phyloP scores from a whole-genome alignment of 1,140 invertebrate species.

The Meloidogyne hapla region DNA sequence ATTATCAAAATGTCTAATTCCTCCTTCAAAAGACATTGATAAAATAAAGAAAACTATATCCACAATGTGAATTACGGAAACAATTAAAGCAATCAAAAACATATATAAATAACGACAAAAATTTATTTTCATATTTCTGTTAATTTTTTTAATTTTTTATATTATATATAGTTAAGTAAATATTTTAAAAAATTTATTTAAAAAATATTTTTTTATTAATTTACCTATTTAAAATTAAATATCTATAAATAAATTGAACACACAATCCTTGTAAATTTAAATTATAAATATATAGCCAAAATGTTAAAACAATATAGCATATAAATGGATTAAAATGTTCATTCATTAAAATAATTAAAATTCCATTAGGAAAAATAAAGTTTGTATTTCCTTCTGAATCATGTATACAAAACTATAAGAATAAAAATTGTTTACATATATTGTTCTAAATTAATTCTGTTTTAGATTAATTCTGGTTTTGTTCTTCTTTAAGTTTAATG shows the following conservation, averaged over 20 bases:
- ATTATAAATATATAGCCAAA: neutral
- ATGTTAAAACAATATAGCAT: neutral
- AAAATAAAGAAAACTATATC: neutral
- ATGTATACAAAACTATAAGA: neutral
- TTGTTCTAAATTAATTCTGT: no score
- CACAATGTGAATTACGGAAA: neutral
- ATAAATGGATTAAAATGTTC: neutral
- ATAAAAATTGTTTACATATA: neutral
- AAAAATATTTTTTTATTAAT: neutral
- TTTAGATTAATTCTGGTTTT: no score
- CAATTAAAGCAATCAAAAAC: neutral
- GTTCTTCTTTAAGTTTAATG: no score
- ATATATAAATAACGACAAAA: neutral
- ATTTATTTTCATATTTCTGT: neutral
- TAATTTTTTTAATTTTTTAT: no score
- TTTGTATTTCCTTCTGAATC: neutral
- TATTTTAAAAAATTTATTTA: no score
- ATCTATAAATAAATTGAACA: neutral
- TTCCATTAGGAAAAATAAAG: neutral
- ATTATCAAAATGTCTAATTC: neutral
- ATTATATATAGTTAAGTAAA: no score
- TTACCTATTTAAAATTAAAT: neutral
- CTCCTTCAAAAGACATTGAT: neutral
- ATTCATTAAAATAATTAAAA: neutral
- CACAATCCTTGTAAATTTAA: neutral